phyloP scores from a whole-genome alignment of 2,797 vertebrate species.

The Decapterus maruadsi region DNA sequence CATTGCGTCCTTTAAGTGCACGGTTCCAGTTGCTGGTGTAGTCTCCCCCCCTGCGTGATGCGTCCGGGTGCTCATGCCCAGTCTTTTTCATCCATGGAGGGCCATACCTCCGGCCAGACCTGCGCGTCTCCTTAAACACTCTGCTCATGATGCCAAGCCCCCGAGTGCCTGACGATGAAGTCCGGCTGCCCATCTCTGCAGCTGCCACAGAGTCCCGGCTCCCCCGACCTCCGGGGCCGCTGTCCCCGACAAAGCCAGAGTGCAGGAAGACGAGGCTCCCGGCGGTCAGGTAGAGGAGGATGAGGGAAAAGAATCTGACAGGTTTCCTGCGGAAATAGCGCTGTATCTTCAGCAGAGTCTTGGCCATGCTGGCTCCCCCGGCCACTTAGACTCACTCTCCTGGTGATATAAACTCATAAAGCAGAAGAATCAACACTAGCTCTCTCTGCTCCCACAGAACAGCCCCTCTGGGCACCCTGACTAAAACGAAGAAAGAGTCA shows the following conservation, averaged over 20 bases:
- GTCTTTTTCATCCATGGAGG: slow-evolving; percentile 88
- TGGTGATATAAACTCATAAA: slow-evolving; percentile 77
- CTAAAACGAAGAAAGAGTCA: slow-evolving; percentile 28
- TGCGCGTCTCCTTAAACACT: slow-evolving; percentile 84
- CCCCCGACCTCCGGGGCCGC: slow-evolving; percentile 64
- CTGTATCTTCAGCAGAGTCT: slow-evolving; percentile 93
- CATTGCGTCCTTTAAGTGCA: slow-evolving; percentile 86
- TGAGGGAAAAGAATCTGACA: slow-evolving; percentile 93
- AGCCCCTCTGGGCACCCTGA: slow-evolving; percentile 21
- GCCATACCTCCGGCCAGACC: slow-evolving; percentile 82
- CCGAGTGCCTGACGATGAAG: slow-evolving; percentile 69
- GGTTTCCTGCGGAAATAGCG: slow-evolving; percentile 94
- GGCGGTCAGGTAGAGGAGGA: slow-evolving; percentile 94
- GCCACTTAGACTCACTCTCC: slow-evolving; percentile 63
- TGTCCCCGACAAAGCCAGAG: slow-evolving; percentile 88
- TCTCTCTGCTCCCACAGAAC: slow-evolving; percentile 16
- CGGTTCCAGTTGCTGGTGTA: slow-evolving; percentile 87
- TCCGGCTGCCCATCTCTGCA: slow-evolving; percentile 64
- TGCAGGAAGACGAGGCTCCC: slow-evolving; percentile 96
- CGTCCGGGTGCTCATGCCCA: slow-evolving; percentile 74
- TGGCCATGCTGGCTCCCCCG: slow-evolving; percentile 90
- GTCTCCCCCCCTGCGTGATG: slow-evolving; percentile 78
- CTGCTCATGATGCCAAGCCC: slow-evolving; percentile 84
- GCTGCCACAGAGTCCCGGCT: slow-evolving; percentile 70
- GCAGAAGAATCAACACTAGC: slow-evolving; percentile 56